Base-by-base conservation (phyloP, 2,888 invertebrate genomes). In the Orthonevra nobilis region DNA sequence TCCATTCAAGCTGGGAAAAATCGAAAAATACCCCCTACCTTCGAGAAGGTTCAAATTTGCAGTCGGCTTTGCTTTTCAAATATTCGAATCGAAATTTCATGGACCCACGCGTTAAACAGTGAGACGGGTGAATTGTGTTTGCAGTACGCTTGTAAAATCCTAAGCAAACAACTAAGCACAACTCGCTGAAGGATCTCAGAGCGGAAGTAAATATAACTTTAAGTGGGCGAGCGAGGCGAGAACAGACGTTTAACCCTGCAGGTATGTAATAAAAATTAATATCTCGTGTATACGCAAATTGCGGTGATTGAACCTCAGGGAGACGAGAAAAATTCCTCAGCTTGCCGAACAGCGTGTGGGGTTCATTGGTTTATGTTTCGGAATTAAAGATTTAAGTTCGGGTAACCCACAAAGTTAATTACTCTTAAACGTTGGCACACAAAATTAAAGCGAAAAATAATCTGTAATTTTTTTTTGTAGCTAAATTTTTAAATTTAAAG, bases 261-360 rank as follows among this genome's bases (percentile, higher is more conserved):
- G 48, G 54, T 69, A 56, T 15, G 50, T 69, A 74, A 74, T 74
- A 66, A 60, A 74, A 74, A 66, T 66, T 74, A 74, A 74, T 74
- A 74, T 50, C 70, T 60, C 58, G 28, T 52, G 66, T 66, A 60
- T 66, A 60, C 66, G 56, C 52, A 52, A 74, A 66, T 74, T 74
- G 66, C 26, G 66, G 73, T 74, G 52, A 66, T 63, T 66, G 52
- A 44, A 28, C 56, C 64, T 46, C 12, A 28, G 73, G 46, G 73
- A 50, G 60, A 30, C 28, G 9, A 12, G 9, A 38, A 44, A 48
- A 34, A 46, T 17, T 58, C 32, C 17, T 10, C 12, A 12, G 46
- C 2, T 30, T 32, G 15, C 1, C 23, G 23, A 9, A 20, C 12
- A 1, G 28, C 15, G 12, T 17, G 28, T 42, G 38, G 40, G 40